Percentiles rank a stretch among this genome's conserved stretches.
Conservation (phyloP, 2,797 vertebrate species). For the Leucoraja ocellata region DNA sequence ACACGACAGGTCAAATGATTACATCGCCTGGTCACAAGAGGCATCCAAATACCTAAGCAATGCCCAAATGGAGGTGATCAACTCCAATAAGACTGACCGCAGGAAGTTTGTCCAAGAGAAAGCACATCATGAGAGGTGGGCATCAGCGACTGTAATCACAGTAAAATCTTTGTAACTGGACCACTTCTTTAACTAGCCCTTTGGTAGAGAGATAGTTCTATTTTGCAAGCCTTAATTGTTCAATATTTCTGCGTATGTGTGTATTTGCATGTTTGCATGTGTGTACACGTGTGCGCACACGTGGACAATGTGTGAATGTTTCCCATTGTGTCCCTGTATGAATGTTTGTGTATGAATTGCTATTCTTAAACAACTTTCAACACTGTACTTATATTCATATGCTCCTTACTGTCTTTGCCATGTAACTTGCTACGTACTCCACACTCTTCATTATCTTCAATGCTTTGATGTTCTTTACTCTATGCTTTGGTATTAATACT, state of each 20-base stretch:
- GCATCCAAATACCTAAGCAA: slow-evolving; percentile 72
- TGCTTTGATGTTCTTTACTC: not conserved
- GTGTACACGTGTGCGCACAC: not conserved
- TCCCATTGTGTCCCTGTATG: not conserved
- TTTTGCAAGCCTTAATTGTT: slow-evolving; percentile 36
- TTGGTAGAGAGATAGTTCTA: slow-evolving; percentile 5
- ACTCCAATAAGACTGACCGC: slow-evolving; percentile 59
- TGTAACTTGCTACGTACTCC: not conserved
- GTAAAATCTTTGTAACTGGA: slow-evolving; percentile 37
- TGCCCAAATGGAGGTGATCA: slow-evolving; percentile 52
- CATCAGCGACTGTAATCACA: slow-evolving; percentile 23
- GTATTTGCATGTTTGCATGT: not conserved
- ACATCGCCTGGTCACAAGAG: slow-evolving; percentile 61
- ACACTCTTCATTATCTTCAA: not conserved
- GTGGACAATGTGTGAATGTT: not conserved
- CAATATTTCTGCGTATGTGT: not conserved
- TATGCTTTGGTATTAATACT: not conserved
- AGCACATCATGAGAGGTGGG: slow-evolving; percentile 59
- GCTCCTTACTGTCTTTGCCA: no score
- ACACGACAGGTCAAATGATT: slow-evolving; percentile 48
- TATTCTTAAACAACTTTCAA: not conserved
- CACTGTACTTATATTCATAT: not conserved
- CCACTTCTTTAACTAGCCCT: not conserved
- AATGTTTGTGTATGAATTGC: not conserved
- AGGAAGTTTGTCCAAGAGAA: slow-evolving; percentile 53